Conservation (phyloP, 2,888 invertebrate species). For the Brenthis hecate region DNA sequence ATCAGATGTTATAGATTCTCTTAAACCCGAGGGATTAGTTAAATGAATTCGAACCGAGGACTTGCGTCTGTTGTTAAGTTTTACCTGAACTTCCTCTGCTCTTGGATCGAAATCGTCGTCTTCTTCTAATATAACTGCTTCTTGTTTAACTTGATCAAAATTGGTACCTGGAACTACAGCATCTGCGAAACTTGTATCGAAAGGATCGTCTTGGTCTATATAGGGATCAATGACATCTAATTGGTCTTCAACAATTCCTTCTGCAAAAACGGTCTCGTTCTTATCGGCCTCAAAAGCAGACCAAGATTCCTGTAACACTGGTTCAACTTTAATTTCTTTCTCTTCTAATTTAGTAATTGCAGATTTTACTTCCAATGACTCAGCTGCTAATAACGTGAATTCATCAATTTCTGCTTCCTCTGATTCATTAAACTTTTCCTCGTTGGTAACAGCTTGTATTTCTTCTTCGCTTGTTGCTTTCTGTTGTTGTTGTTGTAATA, state of each 20-base stretch:
- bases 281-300: constrained; percentile 85
- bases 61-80: constrained; percentile 71
- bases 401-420: constrained; percentile 88
- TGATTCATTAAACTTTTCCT: constrained; percentile 37
- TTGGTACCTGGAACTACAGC: constrained; percentile 83
- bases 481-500: constrained; percentile 66
- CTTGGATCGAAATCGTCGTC: constrained; percentile 85
- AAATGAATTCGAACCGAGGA: constrained; percentile 84
- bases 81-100: constrained; percentile 79
- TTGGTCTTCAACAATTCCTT: constrained; percentile 73
- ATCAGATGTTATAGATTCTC: constrained; percentile 81
- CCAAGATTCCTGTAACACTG: constrained; percentile 82
- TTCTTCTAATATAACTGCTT: constrained; percentile 65
- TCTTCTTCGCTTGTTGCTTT: constrained; percentile 52
- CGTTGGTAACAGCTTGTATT: constrained; percentile 38
- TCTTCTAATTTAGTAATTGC: constrained; percentile 74
- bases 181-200: constrained; percentile 92
- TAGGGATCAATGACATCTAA: constrained; percentile 74
- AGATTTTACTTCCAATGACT: constrained; percentile 84
- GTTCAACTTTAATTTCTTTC: constrained; percentile 64
- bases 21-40: constrained; percentile 84
- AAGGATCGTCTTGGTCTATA: constrained; percentile 88
- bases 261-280: constrained; percentile 72
- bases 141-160: constrained; percentile 71
- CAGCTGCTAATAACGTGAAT: constrained; percentile 89